Evolutionary conservation across 2,113 vertebrate species (phyloP), one percentile per base, ranked within the genome.

Genomic region (Australoheros scitulus): DNA sequence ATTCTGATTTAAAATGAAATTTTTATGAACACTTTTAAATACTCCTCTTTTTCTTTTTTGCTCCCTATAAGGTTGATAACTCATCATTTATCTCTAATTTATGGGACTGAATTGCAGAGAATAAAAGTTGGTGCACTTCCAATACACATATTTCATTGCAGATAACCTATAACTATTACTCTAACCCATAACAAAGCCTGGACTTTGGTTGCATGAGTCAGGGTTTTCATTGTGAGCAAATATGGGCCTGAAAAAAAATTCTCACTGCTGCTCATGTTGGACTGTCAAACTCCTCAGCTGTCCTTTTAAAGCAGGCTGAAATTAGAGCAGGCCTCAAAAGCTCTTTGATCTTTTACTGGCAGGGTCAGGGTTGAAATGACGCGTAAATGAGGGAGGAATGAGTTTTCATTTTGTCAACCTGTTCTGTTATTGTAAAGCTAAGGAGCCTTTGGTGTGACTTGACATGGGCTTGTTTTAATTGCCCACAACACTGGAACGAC

Each of bases 331-430:
- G 89, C 95, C 94, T 96, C 93, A 95, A 94, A 92, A 96, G 95
- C 89, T 84, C 95, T 95, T 97, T 96, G 95, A 96, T 96, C 94
- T 96, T 95, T 94, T 94, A 94, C 93, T 90, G 93, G 90, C 83
- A 86, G 94, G 96, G 96, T 93, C 94, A 95, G 92, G 93, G 93
- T 95, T 96, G 93, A 78, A 94, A 94, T 95, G 94, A 96, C 89
- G 93, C 93, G 94, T 95, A 96, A 96, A 96, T 89, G 91, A 95
- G 94, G 93, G 95, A 96, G 95, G 95, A 96, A 93, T 92, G 93
- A 94, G 89, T 92, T 94, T 96, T 95, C 94, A 93, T 96, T 95
- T 92, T 82, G 88, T 95, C 94, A 94, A 94, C 93, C 94, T 96
- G 95, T 90, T 91, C 93, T 95, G 94, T 92, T 94, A 93, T 96